Base-by-base conservation (phyloP, 2,113 vertebrate species). In the Cyphomyrus discorhynchus region DNA sequence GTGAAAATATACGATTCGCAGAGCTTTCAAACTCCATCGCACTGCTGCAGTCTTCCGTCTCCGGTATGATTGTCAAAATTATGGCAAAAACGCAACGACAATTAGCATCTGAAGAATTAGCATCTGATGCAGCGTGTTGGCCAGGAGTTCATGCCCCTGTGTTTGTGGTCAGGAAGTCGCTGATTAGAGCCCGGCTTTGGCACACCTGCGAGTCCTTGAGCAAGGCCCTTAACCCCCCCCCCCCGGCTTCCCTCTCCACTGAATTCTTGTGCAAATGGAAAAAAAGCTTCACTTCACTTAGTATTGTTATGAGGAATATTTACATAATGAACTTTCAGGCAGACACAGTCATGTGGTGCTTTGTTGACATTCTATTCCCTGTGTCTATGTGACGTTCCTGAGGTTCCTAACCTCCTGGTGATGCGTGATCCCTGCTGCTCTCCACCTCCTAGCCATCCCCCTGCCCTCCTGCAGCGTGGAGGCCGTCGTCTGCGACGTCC, bases 401-500 rank as follows among this genome's bases (percentile, higher is more conserved):
- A 39, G 6, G 31, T 2, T 31, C n/a, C 13, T 66, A 1, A 31
- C 27, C 62, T 31, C 62, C 27, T 4, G 62, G 3, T 70, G 62
- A 66, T 11, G 13, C 31, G 31, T 39, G 35, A 39, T 6, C 70
- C 17, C 31, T 0, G 11, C 70, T 6, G 3, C 15, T 24, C 70
- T 35, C 90, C 93, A 0, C 90, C 91, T 92, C 92, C 31, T 92
- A 98, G 97, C 88, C 1, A 92, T 98, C 90, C 97, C 97, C 0
- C 91, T 97, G 86, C 93, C 96, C 46, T 94, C 96, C 0, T 93
- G 94, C 90, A 96, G 96, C 88, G 94, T 98, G 0, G 96, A 99
- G 8, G 89, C 94, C 9, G 94, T 99, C 70, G 93, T 99, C 92
- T 98, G 96, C 35, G 98, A 99, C 93, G 93, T 99, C 92, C 98